phyloP scores from a whole-genome alignment of 2,888 invertebrate genomes.

The Cataglyphis altisquamis region DNA sequence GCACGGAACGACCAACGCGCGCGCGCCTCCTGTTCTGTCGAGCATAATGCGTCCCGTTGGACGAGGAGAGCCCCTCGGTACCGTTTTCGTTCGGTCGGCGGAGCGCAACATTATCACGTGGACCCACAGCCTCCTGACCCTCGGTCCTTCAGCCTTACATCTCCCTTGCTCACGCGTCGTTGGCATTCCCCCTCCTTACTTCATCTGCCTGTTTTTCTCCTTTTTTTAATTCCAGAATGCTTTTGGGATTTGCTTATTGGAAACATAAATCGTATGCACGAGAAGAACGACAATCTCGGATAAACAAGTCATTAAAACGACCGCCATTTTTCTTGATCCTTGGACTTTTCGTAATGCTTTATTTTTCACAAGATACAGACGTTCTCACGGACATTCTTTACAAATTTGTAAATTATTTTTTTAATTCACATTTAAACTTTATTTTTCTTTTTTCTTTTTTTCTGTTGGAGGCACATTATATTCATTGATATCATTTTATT shows the following conservation, averaged over 20 bases:
- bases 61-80: conserved; percentile 58
- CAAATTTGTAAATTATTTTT: conserved; percentile 36
- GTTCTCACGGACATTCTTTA: background rate
- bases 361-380: conserved; percentile 4
- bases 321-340: conserved; percentile 28
- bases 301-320: conserved; percentile 50
- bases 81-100: conserved; percentile 72
- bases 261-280: conserved; percentile 48
- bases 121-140: conserved; percentile 67
- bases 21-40: conserved; percentile 62
- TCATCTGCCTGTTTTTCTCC: conserved; percentile 22
- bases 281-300: conserved; percentile 37
- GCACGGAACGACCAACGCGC: conserved; percentile 68
- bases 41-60: conserved; percentile 73
- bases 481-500: conserved; percentile 6
- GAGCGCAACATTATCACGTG: conserved; percentile 75
- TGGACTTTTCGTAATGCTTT: conserved; percentile 31
- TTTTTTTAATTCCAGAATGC: conserved; percentile 48
- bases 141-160: conserved; percentile 45
- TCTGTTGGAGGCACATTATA: background rate
- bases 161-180: conserved; percentile 20
- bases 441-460: background rate
- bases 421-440: background rate
- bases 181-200: conserved; percentile 3
- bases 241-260: conserved; percentile 54